Conservation (phyloP, 2,888 invertebrate genomes). For the Mycalesis mineus region DNA sequence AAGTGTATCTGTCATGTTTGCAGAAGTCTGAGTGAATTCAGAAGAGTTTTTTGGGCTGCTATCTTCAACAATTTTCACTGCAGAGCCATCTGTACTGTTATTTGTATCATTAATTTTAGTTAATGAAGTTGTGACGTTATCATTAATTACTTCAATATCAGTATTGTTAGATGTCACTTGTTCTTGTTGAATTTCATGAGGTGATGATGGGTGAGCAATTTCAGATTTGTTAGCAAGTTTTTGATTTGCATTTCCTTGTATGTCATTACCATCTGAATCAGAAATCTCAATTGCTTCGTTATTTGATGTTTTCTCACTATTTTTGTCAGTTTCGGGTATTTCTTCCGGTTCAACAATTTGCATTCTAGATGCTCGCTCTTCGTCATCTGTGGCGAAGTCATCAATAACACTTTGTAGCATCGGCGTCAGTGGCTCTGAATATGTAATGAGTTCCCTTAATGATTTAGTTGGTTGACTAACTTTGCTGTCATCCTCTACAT, state of each 20-base stretch:
- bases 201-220: not conserved
- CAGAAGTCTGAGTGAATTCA: too few species aligned
- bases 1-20: too few species aligned
- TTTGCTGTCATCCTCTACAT: constrained; percentile 28
- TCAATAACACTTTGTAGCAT: constrained; percentile 54
- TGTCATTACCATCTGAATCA: constrained; percentile 24
- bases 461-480: constrained; percentile 36
- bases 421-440: constrained; percentile 57
- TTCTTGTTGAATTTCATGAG: constrained; percentile 25
- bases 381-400: constrained; percentile 58
- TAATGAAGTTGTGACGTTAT: constrained; percentile 11
- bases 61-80: constrained; percentile 10
- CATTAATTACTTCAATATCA: constrained; percentile 13
- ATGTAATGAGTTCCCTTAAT: constrained; percentile 52
- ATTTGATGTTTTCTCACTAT: constrained; percentile 23
- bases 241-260: constrained; percentile 1
- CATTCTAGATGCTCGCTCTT: constrained; percentile 41
- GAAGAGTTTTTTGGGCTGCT: constrained; percentile 35
- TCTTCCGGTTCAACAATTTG: constrained; percentile 44
- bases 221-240: not conserved
- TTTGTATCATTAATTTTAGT: constrained; percentile 22
- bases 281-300: constrained; percentile 24
- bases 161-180: constrained; percentile 18
- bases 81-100: not conserved
- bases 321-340: constrained; percentile 24